Conservation (phyloP, 2,888 invertebrate species). For the Melieria omissa region DNA sequence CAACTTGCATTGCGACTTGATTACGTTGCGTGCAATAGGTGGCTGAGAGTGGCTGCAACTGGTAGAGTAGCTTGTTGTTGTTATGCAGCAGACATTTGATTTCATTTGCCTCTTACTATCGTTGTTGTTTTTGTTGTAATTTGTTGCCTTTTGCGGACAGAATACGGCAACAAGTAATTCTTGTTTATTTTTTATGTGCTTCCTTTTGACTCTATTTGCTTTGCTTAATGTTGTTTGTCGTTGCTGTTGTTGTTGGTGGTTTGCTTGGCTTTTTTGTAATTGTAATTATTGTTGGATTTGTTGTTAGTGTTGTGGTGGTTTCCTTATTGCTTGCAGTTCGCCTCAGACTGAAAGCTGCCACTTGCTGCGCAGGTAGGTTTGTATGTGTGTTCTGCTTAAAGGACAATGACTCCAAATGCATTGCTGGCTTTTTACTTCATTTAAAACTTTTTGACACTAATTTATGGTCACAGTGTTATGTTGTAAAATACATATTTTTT, state of each 20-base stretch:
- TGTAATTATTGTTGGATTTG: too few species aligned
- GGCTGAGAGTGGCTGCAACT: too few species aligned
- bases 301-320: too few species aligned
- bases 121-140: conserved; percentile 19
- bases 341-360: too few species aligned
- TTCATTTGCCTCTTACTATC: conserved; percentile 18
- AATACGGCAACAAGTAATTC: conserved; percentile 33
- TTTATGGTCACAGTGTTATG: not conserved
- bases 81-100: conserved; percentile 33
- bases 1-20: too few species aligned
- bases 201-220: not conserved
- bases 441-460: not conserved
- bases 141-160: conserved; percentile 23
- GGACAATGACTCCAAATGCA: conserved; percentile 45
- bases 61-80: not conserved
- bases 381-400: conserved; percentile 21
- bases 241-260: not conserved
- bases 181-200: conserved; percentile 19
- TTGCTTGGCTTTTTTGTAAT: too few species aligned
- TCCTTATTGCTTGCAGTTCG: too few species aligned
- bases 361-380: not conserved
- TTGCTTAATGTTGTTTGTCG: not conserved
- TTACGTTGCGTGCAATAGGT: too few species aligned
- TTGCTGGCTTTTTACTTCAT: not conserved
- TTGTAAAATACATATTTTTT: not conserved